Conservation (phyloP, 2,113 vertebrate species). For the Ammodytes marinus region DNA sequence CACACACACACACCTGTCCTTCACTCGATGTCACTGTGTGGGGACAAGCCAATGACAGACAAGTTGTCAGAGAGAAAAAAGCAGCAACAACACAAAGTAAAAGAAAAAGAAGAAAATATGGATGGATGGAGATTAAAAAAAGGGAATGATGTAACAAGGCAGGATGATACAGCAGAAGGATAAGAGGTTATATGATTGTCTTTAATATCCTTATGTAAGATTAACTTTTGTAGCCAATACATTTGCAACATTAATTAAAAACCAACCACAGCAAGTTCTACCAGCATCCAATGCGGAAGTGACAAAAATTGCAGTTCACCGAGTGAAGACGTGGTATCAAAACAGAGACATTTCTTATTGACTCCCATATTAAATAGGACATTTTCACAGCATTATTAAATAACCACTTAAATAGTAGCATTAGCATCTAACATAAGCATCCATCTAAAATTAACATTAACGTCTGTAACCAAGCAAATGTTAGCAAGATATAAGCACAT, state of each 20-base stretch:
- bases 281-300: too few relatives aligned
- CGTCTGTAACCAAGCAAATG: conserved; percentile 10
- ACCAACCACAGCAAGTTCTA: too few relatives aligned
- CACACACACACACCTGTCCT: conserved; percentile 31
- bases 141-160: neutral
- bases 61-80: conserved; percentile 10
- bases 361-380: too few relatives aligned
- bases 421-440: conserved; percentile 1
- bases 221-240: neutral
- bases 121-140: conserved; percentile 9
- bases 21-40: conserved; percentile 26
- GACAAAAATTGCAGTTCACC: too few relatives aligned
- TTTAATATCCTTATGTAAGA: neutral
- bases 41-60: conserved; percentile 47
- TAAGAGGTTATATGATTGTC: neutral
- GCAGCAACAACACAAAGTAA: conserved; percentile 13
- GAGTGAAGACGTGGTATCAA: too few relatives aligned
- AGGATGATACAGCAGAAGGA: neutral
- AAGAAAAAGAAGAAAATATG: conserved; percentile 27
- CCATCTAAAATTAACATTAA: conserved; percentile 1
- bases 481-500: neutral
- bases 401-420: conserved; percentile 2
- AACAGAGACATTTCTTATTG: too few relatives aligned
- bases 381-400: too few relatives aligned
- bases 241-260: conserved; percentile 10